Conservation (phyloP, 2,888 invertebrate species). For the Bursaphelenchus okinawaensis region DNA sequence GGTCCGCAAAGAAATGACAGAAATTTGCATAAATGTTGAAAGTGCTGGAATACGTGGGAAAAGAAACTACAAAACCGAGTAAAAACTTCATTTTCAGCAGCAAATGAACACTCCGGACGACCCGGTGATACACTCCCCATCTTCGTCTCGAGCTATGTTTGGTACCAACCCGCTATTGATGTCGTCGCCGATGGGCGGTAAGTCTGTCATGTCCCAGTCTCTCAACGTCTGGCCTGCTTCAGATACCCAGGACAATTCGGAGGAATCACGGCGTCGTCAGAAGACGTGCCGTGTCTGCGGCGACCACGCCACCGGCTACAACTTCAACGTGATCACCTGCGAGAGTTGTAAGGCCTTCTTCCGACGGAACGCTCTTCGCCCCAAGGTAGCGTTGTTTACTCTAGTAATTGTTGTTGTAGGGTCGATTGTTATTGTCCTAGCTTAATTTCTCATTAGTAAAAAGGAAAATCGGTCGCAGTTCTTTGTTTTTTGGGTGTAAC, state of each 20-base stretch:
- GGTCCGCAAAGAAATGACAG: no score
- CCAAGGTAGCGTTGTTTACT: no score
- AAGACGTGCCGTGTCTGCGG: constrained; percentile 55
- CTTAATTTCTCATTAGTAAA: no score
- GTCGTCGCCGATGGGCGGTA: constrained; percentile 11
- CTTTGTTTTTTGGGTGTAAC: no score
- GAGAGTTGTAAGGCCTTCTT: constrained; percentile 83
- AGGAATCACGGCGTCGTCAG: constrained; percentile 34
- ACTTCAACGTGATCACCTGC: constrained; percentile 54
- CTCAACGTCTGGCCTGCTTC: constrained; percentile 5
- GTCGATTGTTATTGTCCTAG: background rate
- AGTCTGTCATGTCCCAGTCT: background rate
- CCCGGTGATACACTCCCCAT: constrained; percentile 51
- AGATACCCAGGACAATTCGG: constrained; percentile 5
- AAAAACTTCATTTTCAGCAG: constrained; percentile 37
- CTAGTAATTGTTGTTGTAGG: background rate
- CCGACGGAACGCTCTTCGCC: constrained; percentile 81
- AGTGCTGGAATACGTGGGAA: background rate
- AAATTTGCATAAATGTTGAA: background rate
- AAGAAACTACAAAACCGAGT: background rate
- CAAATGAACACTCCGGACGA: constrained; percentile 53
- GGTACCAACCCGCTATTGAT: constrained; percentile 2
- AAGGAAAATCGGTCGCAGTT: no score
- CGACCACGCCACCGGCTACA: constrained; percentile 53
- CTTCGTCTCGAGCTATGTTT: constrained; percentile 31